Conservation (phyloP, 1,140 invertebrate genomes). For the Conopomorpha cramerella region DNA sequence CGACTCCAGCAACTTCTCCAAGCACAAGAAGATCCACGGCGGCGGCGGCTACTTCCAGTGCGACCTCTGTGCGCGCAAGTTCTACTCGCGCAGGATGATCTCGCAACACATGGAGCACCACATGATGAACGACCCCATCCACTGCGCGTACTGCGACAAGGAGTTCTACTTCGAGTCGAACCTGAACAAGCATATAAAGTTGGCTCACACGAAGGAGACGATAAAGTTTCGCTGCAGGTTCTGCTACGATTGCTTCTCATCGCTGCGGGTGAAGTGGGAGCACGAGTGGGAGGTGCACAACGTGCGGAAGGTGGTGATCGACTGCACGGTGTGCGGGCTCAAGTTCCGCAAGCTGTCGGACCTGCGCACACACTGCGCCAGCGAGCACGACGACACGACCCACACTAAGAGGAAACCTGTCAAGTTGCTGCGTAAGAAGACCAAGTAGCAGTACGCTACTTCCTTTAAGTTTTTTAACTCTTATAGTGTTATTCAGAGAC, state of each 20-base stretch:
- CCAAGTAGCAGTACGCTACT: too few relatives aligned
- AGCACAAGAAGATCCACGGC: slow-evolving; percentile 57
- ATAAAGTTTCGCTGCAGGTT: slow-evolving; percentile 34
- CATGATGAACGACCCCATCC: slow-evolving; percentile 27
- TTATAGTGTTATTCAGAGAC: too few relatives aligned
- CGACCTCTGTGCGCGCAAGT: slow-evolving; percentile 47
- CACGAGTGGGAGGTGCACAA: slow-evolving; percentile 50
- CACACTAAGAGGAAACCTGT: too few relatives aligned
- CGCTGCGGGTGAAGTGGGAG: slow-evolving; percentile 52
- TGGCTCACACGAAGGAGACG: slow-evolving; percentile 21
- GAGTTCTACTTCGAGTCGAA: slow-evolving; percentile 42
- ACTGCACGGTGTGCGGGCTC: slow-evolving; percentile 36
- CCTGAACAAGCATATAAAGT: slow-evolving; percentile 48
- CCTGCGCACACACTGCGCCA: slow-evolving; percentile 23
- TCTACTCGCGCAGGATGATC: slow-evolving; percentile 55
- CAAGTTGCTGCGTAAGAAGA: too few relatives aligned
- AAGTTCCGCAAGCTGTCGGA: slow-evolving; percentile 49
- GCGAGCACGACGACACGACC: too few relatives aligned
- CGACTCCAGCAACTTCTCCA: slow-evolving; percentile 55
- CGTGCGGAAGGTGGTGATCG: slow-evolving; percentile 41
- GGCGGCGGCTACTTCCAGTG: slow-evolving; percentile 38
- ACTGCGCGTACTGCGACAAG: slow-evolving; percentile 35
- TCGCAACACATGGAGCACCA: slow-evolving; percentile 51
- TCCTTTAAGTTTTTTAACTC: too few relatives aligned
- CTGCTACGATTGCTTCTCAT: slow-evolving; percentile 32